Base-by-base conservation (phyloP, 2,113 vertebrate species). In the Pica pica region DNA sequence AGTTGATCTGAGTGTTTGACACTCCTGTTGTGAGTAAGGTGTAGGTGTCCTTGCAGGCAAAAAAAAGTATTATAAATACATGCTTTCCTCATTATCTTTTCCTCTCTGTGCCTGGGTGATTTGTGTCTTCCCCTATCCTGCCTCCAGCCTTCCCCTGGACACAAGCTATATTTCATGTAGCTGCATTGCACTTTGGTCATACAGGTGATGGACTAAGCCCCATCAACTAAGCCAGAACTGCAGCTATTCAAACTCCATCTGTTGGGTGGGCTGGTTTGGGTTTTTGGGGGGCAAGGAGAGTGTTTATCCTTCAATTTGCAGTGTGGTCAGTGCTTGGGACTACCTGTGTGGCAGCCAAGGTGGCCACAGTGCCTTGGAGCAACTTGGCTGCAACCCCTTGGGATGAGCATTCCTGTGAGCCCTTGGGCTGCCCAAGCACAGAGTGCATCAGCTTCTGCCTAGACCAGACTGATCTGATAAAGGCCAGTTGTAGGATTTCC, bases 81-180 rank as follows among this genome's bases (percentile, higher is more conserved):
- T 70, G 31, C 42, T 88, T 91, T 86, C 35, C 28, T 92, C 55
- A 77, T 85, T 67, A 50, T 53, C 28, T 83, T 37, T 80, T 92
- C 33, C 26, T 53, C 55, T 74, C 24, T 11, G 27, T 70, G 67
- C 59, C 59, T 77, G 71, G 12, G 47, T 73, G 82, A 83, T 71
- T 89, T 85, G 42, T 90, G 55, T 37, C 37, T 93, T 87, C 39
- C 70, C 19, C 7, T 91, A 23, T 82, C 33, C 73, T 95, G 71
- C 79, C 28, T 77, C 44, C 81, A 78, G 37, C 55, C 41, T 60
- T 83, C 37, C 44, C 44, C 27, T 33, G 23, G 49, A 79, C 53
- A 79, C 0, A 1, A 75, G 49, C 31, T 68, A 0, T 76, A 44
- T 80, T 86, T 88, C 59, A n/a, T 24, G n/a, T 8, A 70, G 33